Evolutionary conservation across 1,140 invertebrate species (phyloP).

Genomic region (Panulirus ornatus): DNA sequence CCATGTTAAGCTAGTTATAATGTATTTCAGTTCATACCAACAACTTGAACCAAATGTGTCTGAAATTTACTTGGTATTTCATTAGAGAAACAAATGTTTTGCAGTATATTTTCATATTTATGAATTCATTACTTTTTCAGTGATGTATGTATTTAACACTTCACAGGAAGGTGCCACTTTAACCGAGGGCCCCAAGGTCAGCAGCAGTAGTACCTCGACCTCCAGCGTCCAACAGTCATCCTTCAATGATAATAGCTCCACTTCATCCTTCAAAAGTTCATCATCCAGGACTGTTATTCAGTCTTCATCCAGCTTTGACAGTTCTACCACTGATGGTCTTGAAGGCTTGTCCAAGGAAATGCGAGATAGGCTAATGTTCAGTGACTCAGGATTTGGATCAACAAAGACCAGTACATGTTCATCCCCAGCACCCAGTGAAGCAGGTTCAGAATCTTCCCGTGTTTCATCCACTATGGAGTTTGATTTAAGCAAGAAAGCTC

Average conservation of each 20-base stretch:
- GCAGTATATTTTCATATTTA: no score
- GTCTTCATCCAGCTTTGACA: slow-evolving; percentile 62
- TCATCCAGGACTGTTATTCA: slow-evolving; percentile 47
- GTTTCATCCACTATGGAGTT: slow-evolving; percentile 73
- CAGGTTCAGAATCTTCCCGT: slow-evolving; percentile 67
- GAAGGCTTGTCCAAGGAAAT: slow-evolving; percentile 71
- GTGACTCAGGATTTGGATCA: slow-evolving; percentile 71
- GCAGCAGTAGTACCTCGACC: slow-evolving; percentile 49
- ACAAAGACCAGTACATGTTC: slow-evolving; percentile 68
- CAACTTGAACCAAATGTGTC: no score
- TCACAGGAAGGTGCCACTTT: slow-evolving; percentile 58
- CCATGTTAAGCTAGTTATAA: no score
- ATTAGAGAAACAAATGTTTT: no score
- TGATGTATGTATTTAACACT: background rate
- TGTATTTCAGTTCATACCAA: no score
- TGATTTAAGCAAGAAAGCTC: slow-evolving; percentile 59
- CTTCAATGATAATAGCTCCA: slow-evolving; percentile 41
- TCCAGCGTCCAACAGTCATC: slow-evolving; percentile 56
- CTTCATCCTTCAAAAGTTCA: slow-evolving; percentile 54
- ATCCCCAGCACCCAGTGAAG: slow-evolving; percentile 72
- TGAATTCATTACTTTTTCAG: no score
- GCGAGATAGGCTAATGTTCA: slow-evolving; percentile 69
- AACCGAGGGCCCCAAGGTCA: slow-evolving; percentile 25
- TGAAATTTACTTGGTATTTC: no score
- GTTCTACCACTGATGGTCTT: slow-evolving; percentile 52